These are phyloP conservation scores for Melanchra persicariae DNA, from an alignment of 2,888 invertebrate genomes.

Conservation along the genomic window DNA sequence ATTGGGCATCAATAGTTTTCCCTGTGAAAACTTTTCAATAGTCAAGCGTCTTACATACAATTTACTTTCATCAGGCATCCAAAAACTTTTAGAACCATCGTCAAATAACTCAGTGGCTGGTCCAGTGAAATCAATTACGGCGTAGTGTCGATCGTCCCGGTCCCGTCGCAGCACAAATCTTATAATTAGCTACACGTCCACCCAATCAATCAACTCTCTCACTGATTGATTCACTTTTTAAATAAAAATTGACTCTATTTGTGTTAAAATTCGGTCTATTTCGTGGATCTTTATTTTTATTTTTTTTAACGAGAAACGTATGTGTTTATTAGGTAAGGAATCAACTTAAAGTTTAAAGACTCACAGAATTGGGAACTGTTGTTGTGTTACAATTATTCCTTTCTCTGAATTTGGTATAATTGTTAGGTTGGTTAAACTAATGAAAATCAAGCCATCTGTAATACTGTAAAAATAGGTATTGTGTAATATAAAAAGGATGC, in stretches of 20 bases:
- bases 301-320: constrained; percentile 27
- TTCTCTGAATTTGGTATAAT: not conserved
- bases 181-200: constrained; percentile 83
- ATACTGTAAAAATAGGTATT: constrained; percentile 20
- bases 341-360: constrained; percentile 19
- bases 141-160: constrained; percentile 78
- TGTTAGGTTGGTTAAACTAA: not conserved
- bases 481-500: constrained; percentile 13
- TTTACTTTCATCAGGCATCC: constrained; percentile 8
- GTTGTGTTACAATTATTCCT: not conserved
- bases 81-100: constrained; percentile 78
- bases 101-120: constrained; percentile 74
- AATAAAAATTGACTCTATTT: constrained; percentile 71
- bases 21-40: not conserved
- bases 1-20: not conserved
- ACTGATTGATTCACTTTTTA: constrained; percentile 72
- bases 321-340: constrained; percentile 42
- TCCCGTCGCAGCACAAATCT: constrained; percentile 77
- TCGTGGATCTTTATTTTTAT: constrained; percentile 18
- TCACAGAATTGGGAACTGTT: not conserved
- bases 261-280: constrained; percentile 58
- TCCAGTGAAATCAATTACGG: constrained; percentile 87
- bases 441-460: constrained; percentile 2
- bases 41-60: not conserved
- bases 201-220: constrained; percentile 79